phyloP scores from a whole-genome alignment of 2,797 vertebrate species.

The Myotis planiceps region DNA sequence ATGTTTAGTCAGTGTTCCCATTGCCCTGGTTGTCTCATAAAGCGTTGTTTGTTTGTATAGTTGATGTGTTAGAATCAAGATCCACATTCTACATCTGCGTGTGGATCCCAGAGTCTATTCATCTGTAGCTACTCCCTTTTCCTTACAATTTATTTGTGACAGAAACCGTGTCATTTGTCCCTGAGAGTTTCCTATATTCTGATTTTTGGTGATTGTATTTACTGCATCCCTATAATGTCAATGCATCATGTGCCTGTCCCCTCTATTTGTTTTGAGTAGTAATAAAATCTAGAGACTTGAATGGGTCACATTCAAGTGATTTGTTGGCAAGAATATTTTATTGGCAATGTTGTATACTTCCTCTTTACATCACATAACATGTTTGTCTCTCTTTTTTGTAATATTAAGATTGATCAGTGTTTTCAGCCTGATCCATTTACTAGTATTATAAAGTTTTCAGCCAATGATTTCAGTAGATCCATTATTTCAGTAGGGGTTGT shows the following conservation, averaged over 20 bases:
- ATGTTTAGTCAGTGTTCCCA: neutral
- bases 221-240: neutral
- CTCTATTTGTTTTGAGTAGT: neutral
- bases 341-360: neutral
- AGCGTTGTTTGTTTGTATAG: neutral
- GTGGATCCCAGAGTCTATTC: neutral
- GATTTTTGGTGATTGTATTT: neutral
- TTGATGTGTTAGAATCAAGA: neutral
- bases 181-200: neutral
- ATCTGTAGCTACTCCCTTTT: neutral
- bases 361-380: neutral
- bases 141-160: neutral
- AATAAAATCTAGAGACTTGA: neutral
- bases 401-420: neutral
- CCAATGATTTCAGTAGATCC: neutral
- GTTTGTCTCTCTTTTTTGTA: neutral
- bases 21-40: neutral
- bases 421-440: neutral
- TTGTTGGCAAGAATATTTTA: neutral
- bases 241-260: neutral
- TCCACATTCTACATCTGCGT: neutral
- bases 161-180: neutral
- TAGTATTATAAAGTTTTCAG: neutral
- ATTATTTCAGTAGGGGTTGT: neutral
- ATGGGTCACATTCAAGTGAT: neutral